These are phyloP conservation scores for Tipula helvola DNA, from an alignment of 2,888 invertebrate genomes.

Conservation along the genomic window DNA sequence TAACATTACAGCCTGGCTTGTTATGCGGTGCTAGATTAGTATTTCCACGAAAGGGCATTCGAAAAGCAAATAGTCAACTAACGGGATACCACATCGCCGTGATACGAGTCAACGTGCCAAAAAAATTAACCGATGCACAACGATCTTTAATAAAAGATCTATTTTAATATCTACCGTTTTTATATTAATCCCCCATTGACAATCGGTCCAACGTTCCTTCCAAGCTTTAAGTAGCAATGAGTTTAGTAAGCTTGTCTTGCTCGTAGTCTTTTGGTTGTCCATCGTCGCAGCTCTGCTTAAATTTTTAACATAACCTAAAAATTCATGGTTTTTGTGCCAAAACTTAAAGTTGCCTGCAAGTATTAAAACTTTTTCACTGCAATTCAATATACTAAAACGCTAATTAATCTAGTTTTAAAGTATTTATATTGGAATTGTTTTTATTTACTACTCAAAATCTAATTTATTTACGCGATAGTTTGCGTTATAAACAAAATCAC, in stretches of 20 bases:
- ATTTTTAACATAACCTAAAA: background rate
- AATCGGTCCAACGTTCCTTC: conserved; percentile 91
- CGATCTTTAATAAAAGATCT: background rate
- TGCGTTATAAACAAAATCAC: background rate
- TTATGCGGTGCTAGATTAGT: conserved; percentile 24
- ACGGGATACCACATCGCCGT: conserved; percentile 28
- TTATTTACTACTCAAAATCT: background rate
- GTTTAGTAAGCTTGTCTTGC: conserved; percentile 70
- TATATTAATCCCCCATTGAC: conserved; percentile 92
- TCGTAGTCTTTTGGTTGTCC: conserved; percentile 67
- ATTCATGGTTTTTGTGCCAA: background rate
- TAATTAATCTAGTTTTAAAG: background rate
- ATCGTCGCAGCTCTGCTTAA: conserved; percentile 33
- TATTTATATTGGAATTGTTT: background rate
- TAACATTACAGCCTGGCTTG: conserved; percentile 25
- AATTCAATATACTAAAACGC: background rate
- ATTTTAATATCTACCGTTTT: conserved; percentile 55
- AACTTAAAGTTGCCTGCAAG: background rate
- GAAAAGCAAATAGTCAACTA: background rate
- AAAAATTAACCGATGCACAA: conserved; percentile 19
- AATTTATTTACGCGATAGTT: background rate
- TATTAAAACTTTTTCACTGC: background rate
- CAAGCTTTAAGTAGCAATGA: conserved; percentile 51
- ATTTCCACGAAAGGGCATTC: conserved; percentile 26
- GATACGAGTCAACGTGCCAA: conserved; percentile 28